Conservation (phyloP, 1,140 invertebrate genomes). For the Bilobella aurantiaca region DNA sequence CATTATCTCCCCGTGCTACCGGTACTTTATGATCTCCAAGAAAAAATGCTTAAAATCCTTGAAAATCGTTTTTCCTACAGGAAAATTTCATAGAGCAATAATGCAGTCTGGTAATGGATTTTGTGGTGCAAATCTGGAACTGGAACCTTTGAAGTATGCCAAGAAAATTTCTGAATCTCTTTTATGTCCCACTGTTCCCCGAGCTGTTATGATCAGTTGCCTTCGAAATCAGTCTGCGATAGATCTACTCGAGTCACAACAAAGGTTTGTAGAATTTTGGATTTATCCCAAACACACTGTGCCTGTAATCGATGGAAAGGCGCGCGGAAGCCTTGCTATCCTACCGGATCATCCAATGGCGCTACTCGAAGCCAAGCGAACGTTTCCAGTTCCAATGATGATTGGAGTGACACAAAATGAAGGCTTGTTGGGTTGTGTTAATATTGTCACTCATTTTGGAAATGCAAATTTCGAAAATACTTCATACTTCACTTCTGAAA, state of each 20-base stretch:
- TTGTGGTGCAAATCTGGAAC: neutral
- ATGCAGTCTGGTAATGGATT: neutral
- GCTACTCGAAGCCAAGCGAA: slow-evolving; percentile 31
- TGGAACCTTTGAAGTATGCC: slow-evolving; percentile 20
- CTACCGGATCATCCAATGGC: slow-evolving; percentile 32
- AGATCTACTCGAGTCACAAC: slow-evolving; percentile 20
- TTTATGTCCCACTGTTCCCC: slow-evolving; percentile 8
- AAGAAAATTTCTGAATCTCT: slow-evolving; percentile 11
- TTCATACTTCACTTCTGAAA: slow-evolving; percentile 21
- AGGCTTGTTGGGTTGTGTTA: slow-evolving; percentile 23
- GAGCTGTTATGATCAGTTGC: slow-evolving; percentile 14
- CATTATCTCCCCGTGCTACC: neutral
- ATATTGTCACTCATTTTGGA: slow-evolving; percentile 11
- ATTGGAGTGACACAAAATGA: slow-evolving; percentile 35
- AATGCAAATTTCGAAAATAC: slow-evolving; percentile 22
- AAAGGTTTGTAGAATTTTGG: neutral
- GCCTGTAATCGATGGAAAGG: slow-evolving; percentile 30
- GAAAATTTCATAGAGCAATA: neutral
- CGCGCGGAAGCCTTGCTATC: slow-evolving; percentile 27
- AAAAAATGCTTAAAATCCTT: neutral
- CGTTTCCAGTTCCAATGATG: slow-evolving; percentile 35
- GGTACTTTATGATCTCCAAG: neutral
- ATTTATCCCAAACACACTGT: slow-evolving; percentile 14
- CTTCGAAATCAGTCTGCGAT: slow-evolving; percentile 13
- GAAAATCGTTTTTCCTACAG: neutral